Conservation (phyloP, 2,888 invertebrate species). For the Galerucella pusilla region DNA sequence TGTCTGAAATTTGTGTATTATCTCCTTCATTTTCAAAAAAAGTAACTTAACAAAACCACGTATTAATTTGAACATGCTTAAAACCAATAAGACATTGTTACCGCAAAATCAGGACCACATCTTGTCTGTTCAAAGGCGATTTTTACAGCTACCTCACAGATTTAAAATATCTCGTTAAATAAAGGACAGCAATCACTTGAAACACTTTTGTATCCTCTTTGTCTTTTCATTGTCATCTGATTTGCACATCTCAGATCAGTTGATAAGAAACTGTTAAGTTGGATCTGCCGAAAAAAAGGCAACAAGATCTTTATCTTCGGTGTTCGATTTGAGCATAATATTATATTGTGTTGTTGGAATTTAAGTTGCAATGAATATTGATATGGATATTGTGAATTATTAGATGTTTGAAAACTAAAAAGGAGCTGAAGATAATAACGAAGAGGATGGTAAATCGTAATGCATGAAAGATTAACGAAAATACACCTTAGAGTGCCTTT, state of each 20-base stretch:
- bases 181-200: conserved; percentile 33
- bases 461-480: too few relatives aligned
- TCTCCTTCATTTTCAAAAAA: background rate
- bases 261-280: conserved; percentile 11
- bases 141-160: conserved; percentile 45
- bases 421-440: too few relatives aligned
- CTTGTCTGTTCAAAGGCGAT: conserved; percentile 41
- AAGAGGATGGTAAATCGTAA: too few relatives aligned
- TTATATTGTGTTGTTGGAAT: background rate
- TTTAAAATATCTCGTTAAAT: conserved; percentile 35
- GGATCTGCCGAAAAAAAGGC: background rate
- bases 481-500: too few relatives aligned
- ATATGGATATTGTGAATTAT: too few relatives aligned
- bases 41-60: too few relatives aligned
- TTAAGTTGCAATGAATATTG: too few relatives aligned
- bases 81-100: background rate
- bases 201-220: conserved; percentile 35
- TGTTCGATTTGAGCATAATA: background rate
- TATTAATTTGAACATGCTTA: background rate
- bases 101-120: conserved; percentile 16
- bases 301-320: background rate
- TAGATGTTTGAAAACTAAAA: too few relatives aligned
- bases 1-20: too few relatives aligned
- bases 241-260: conserved; percentile 33
- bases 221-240: conserved; percentile 22